phyloP scores from a whole-genome alignment of 1,140 invertebrate species.

The Drosophila seguyi region DNA sequence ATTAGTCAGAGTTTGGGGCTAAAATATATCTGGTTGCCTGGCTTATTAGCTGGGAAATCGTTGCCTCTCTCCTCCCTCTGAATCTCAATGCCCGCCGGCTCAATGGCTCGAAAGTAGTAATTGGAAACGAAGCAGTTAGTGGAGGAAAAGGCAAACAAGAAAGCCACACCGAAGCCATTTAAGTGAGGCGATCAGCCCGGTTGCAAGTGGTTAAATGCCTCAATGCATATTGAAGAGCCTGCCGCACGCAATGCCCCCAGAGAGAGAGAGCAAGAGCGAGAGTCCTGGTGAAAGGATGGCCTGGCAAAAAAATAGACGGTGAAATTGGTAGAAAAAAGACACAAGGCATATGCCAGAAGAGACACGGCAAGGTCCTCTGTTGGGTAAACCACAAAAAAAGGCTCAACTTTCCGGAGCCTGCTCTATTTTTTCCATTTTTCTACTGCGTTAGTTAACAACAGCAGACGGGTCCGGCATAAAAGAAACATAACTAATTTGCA shows the following conservation, averaged over 20 bases:
- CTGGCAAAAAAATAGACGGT: conserved; percentile 4
- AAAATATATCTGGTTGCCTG: neutral
- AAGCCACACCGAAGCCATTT: conserved; percentile 30
- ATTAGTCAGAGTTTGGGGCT: neutral
- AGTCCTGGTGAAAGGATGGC: conserved; percentile 8
- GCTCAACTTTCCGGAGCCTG: conserved; percentile 45
- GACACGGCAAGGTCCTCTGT: conserved; percentile 24
- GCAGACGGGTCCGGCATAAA: conserved; percentile 67
- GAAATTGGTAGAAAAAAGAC: conserved; percentile 26
- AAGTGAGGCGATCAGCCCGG: conserved; percentile 48
- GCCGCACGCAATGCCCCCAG: conserved; percentile 46
- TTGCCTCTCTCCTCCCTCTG: no score
- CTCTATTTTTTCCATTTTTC: conserved; percentile 9
- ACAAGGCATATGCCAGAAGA: conserved; percentile 19
- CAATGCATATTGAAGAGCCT: conserved; percentile 62
- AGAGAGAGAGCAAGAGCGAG: neutral
- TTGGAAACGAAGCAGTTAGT: conserved; percentile 49
- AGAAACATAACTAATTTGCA: conserved; percentile 83
- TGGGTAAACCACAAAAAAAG: conserved; percentile 58
- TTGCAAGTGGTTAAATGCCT: conserved; percentile 54
- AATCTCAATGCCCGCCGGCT: conserved; percentile 6
- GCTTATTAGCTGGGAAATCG: conserved; percentile 3
- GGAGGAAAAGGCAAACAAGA: neutral
- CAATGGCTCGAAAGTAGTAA: conserved; percentile 60
- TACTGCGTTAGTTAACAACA: conserved; percentile 62